Evolutionary conservation across 1,140 invertebrate species (phyloP).

Genomic region (Diorhabda elongata): DNA sequence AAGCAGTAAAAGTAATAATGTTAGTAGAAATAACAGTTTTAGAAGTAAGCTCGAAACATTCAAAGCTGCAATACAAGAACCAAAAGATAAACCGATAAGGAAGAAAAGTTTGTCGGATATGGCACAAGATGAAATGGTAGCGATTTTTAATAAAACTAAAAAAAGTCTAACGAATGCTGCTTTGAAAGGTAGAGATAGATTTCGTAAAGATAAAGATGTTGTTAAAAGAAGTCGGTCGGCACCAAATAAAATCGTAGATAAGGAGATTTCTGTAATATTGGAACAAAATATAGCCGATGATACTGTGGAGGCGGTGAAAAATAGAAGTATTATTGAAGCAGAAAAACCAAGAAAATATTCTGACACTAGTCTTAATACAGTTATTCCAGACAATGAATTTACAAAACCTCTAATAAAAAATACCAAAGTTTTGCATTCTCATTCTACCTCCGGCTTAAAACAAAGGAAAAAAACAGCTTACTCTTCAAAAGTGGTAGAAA

Average conservation of each 20-base stretch:
- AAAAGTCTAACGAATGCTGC: slow-evolving; percentile 31
- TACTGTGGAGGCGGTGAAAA: background rate
- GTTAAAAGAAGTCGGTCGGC: slow-evolving; percentile 50
- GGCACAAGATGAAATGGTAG: slow-evolving; percentile 36
- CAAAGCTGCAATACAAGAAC: background rate
- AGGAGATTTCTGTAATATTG: background rate
- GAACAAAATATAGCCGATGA: too few species aligned
- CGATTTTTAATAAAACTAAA: slow-evolving; percentile 38
- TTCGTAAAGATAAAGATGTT: slow-evolving; percentile 35
- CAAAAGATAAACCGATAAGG: background rate
- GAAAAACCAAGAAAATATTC: slow-evolving; percentile 46
- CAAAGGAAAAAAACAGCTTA: slow-evolving; percentile 23
- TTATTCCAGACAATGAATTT: background rate
- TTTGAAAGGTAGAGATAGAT: slow-evolving; percentile 29
- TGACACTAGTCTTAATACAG: slow-evolving; percentile 20
- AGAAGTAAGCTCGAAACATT: background rate
- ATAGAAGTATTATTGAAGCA: slow-evolving; percentile 45
- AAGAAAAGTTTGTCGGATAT: slow-evolving; percentile 33
- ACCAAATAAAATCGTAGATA: slow-evolving; percentile 33
- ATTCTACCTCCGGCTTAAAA: slow-evolving; percentile 24
- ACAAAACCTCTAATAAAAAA: background rate
- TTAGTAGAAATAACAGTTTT: slow-evolving; percentile 10
- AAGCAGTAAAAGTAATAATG: background rate
- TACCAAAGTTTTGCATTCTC: slow-evolving; percentile 24
- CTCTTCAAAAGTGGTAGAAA: slow-evolving; percentile 42